Evolutionary conservation across 2,888 invertebrate genomes (phyloP), one percentile per base, ranked within the genome.

Genomic region (Camptogramma bilineatum): DNA sequence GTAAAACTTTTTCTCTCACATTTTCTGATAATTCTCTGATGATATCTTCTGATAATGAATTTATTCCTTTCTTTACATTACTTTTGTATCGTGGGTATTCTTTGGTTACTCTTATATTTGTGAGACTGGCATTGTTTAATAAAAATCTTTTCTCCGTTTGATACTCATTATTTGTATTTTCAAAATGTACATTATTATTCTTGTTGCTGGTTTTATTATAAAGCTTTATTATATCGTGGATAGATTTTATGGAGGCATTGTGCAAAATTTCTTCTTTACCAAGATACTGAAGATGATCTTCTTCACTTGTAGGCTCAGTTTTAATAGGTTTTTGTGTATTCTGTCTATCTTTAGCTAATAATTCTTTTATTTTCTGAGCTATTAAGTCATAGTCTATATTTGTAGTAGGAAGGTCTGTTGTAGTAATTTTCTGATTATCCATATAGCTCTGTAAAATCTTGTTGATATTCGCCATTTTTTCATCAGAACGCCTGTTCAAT

Each of bases 21-120:
- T 74, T 84, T 61, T 87, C 82, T 42, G 85, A 86, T 54, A 91
- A 86, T 69, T 84, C 78, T 65, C 80, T 81, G 9, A 90, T 80
- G 7, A 86, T 57, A 56, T 78, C 73, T 42, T 61, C 51, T 46
- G 66, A 50, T 50, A 64, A 19, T 21, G 53, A 3, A 47, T 54
- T 62, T 19, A 55, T 51, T 18, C 55, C 50, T 18, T 42, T 48
- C 10, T 57, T 58, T 13, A 21, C 13, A 13, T 21, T 4, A 5
- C 46, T 55, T 16, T 53, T 48, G 39, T 62, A 47, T 18, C 1
- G 34, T 50, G 13, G 28, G 1, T 44, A 10, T 46, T 52, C 44
- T n/a, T 42, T 59, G 10, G 51, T 16, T 5, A 34, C 34, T 13
- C 19, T 48, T n/a, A 56, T 17, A 28, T 42, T 64, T 21, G 31